phyloP scores from a whole-genome alignment of 2,113 vertebrate species.

The Manacus vitellinus region DNA sequence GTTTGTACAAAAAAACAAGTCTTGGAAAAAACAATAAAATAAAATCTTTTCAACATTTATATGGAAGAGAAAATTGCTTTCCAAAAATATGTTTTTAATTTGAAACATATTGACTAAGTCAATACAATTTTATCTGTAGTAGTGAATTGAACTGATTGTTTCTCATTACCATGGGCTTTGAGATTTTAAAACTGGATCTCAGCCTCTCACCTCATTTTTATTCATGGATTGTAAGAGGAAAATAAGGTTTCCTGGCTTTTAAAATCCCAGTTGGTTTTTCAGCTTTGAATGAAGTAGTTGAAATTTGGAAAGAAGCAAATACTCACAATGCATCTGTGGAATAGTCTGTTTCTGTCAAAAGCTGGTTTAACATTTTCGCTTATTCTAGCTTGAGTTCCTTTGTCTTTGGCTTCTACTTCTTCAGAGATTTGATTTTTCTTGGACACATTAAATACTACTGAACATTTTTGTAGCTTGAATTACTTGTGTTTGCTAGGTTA shows the following conservation, averaged over 20 bases:
- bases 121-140: constrained; percentile 4
- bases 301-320: constrained; percentile 16
- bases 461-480: neutral
- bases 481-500: neutral
- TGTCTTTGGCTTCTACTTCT: neutral
- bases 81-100: neutral
- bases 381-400: neutral
- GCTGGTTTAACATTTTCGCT: neutral
- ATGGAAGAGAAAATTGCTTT: neutral
- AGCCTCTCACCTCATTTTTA: constrained; percentile 50
- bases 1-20: neutral
- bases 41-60: neutral
- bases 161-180: neutral
- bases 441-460: neutral
- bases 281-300: constrained; percentile 22
- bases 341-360: neutral
- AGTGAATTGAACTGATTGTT: constrained; percentile 44
- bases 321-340: neutral
- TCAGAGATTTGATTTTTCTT: neutral
- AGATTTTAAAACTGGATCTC: constrained; percentile 5
- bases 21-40: neutral
- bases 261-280: constrained; percentile 48
- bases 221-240: neutral
- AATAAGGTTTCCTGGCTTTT: constrained; percentile 14
- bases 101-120: neutral